Evolutionary conservation across 2,113 vertebrate genomes (phyloP).

Genomic region (Corythoichthys haematopterus): DNA sequence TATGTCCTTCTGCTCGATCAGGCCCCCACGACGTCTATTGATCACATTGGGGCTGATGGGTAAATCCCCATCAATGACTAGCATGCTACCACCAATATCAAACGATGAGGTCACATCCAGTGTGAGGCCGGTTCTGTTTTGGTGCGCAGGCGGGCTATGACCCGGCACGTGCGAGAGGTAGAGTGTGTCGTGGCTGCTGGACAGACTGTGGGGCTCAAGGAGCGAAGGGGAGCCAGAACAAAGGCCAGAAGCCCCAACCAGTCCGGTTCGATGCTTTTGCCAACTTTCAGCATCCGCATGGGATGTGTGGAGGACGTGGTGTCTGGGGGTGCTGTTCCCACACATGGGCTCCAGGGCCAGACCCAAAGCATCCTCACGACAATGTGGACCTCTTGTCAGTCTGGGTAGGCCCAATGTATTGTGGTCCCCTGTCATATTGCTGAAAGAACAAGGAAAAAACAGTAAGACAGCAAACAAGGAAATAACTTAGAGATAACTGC

Average conservation of each 20-base stretch:
- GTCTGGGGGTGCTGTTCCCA: constrained; percentile 46
- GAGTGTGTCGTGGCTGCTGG: constrained; percentile 76
- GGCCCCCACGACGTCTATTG: constrained; percentile 85
- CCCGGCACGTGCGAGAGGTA: constrained; percentile 58
- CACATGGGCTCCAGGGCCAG: constrained; percentile 34
- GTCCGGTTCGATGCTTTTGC: constrained; percentile 75
- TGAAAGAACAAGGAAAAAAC: constrained; percentile 44
- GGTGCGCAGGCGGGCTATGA: constrained; percentile 40
- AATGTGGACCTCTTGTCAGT: constrained; percentile 13
- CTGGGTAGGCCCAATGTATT: constrained; percentile 44
- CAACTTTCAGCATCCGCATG: constrained; percentile 79
- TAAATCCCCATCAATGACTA: constrained; percentile 67
- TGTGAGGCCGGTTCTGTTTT: constrained; percentile 53
- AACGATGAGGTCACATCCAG: constrained; percentile 65
- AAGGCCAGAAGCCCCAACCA: constrained; percentile 65
- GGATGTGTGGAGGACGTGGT: constrained; percentile 67
- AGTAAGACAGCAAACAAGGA: constrained; percentile 3
- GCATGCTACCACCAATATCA: constrained; percentile 45
- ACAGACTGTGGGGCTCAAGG: constrained; percentile 73
- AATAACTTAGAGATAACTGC: not conserved
- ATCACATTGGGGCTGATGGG: constrained; percentile 85
- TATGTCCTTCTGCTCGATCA: constrained; percentile 94
- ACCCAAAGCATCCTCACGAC: constrained; percentile 55
- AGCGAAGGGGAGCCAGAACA: constrained; percentile 63
- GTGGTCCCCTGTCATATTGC: constrained; percentile 79